Percentiles rank a stretch among this genome's conserved stretches.
These are phyloP conservation scores for Pipistrellus nathusii DNA, from an alignment of 2,797 vertebrate genomes.

Conservation along the genomic window DNA sequence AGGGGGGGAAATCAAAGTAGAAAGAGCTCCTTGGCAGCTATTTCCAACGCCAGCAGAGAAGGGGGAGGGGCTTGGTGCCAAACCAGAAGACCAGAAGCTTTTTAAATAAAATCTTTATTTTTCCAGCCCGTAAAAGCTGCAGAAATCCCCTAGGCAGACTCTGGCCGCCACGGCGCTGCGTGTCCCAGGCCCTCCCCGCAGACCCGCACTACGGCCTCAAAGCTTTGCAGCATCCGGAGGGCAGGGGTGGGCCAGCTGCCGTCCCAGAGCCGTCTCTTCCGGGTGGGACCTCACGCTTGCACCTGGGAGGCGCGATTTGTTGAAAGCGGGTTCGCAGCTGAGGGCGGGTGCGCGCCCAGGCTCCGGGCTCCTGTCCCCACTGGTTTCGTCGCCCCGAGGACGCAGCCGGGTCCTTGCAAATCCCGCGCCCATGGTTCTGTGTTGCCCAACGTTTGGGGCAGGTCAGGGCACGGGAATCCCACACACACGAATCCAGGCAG, in stretches of 20 bases:
- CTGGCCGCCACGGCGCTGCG: accelerated
- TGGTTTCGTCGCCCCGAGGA: accelerated
- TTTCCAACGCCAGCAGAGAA: not conserved
- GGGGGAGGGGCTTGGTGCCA: not conserved
- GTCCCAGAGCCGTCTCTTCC: not conserved
- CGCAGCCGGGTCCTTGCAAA: not conserved
- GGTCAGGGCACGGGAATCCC: not conserved
- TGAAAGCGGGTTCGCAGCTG: constrained; percentile 20
- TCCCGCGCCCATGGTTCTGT: not conserved
- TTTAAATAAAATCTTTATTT: not conserved
- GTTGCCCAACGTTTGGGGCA: not conserved
- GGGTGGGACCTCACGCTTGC: accelerated
- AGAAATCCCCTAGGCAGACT: not conserved
- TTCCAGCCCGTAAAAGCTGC: not conserved
- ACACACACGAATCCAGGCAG: not conserved
- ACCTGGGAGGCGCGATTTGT: constrained; percentile 4
- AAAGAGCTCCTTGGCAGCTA: not conserved
- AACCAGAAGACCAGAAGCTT: not conserved
- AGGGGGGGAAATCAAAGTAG: not conserved
- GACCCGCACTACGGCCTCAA: accelerated
- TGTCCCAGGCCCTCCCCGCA: not conserved
- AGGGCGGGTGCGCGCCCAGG: accelerated
- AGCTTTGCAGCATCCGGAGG: accelerated
- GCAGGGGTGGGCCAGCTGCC: no score
- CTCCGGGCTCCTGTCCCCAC: accelerated